Percentiles rank a stretch among this genome's conserved stretches.
phyloP scores from a whole-genome alignment of 1,140 invertebrate species.

The Leptopilina clavipes region DNA sequence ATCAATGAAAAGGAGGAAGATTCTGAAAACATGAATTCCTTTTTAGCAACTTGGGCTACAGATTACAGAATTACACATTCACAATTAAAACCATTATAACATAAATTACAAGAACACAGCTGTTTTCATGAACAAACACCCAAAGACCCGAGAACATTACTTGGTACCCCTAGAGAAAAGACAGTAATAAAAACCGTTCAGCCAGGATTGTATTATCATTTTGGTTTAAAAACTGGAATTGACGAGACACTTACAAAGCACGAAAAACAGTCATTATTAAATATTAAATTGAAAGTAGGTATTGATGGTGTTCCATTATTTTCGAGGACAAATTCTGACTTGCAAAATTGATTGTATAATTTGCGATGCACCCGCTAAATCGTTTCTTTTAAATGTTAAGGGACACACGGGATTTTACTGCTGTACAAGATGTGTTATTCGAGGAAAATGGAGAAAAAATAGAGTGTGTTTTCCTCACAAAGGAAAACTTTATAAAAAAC shows the following conservation, averaged over 20 bases:
- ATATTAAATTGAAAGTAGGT: conserved; percentile 37
- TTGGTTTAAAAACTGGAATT: conserved; percentile 38
- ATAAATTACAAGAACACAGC: neutral
- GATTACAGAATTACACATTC: neutral
- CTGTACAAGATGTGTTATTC: conserved; percentile 43
- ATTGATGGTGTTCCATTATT: conserved; percentile 18
- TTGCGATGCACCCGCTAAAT: conserved; percentile 48
- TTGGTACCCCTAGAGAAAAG: conserved; percentile 12
- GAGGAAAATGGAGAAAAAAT: conserved; percentile 28
- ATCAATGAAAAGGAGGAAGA: neutral
- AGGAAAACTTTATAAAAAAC: neutral
- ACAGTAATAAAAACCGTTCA: conserved; percentile 18
- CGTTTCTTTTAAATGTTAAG: conserved; percentile 43
- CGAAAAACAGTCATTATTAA: conserved; percentile 21
- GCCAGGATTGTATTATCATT: conserved; percentile 42
- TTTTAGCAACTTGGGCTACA: neutral
- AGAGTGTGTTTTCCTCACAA: neutral
- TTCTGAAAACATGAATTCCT: neutral
- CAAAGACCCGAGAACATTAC: neutral
- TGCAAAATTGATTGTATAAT: conserved; percentile 37
- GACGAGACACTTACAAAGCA: conserved; percentile 34
- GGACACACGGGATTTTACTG: conserved; percentile 42
- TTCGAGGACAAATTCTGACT: conserved; percentile 4
- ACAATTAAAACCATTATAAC: neutral
- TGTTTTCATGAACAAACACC: neutral